Conservation (phyloP, 2,888 invertebrate species). For the Phortica okadai region DNA sequence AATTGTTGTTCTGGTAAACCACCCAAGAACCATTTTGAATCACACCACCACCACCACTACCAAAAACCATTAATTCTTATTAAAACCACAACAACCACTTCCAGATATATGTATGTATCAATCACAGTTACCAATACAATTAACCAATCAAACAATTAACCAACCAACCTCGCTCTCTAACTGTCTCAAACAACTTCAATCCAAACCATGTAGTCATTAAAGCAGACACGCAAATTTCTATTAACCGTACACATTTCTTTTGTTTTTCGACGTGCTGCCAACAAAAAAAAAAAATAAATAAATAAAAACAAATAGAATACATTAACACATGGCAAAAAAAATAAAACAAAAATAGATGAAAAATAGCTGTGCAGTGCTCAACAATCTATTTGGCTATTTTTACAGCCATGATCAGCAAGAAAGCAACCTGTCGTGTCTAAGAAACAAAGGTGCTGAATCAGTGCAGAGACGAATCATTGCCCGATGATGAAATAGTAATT, state of each 20-base stretch:
- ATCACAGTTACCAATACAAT: constrained; percentile 9
- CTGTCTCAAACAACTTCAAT: constrained; percentile 35
- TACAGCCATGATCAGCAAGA: constrained; percentile 41
- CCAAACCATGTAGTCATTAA: constrained; percentile 12
- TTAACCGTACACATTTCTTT: constrained; percentile 60
- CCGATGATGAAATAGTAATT: constrained; percentile 22
- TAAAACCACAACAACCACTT: constrained; percentile 36
- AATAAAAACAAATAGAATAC: constrained; percentile 18
- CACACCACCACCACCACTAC: constrained; percentile 33
- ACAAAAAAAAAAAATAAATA: constrained; percentile 13
- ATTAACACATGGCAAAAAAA: constrained; percentile 16
- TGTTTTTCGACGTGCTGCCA: constrained; percentile 44
- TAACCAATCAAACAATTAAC: constrained; percentile 34
- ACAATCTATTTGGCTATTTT: constrained; percentile 46
- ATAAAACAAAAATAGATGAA: constrained; percentile 23
- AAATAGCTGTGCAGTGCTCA: constrained; percentile 45
- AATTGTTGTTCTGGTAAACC: constrained; percentile 25
- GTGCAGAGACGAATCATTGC: background rate
- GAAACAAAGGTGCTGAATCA: background rate
- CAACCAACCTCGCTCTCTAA: constrained; percentile 45
- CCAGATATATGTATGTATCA: background rate
- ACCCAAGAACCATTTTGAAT: constrained; percentile 29
- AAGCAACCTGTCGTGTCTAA: constrained; percentile 28
- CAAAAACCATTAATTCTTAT: constrained; percentile 46
- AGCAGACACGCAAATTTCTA: constrained; percentile 33